These are phyloP conservation scores for Indicator maculatus DNA, from an alignment of 2,113 vertebrate genomes.

Conservation along the genomic window DNA sequence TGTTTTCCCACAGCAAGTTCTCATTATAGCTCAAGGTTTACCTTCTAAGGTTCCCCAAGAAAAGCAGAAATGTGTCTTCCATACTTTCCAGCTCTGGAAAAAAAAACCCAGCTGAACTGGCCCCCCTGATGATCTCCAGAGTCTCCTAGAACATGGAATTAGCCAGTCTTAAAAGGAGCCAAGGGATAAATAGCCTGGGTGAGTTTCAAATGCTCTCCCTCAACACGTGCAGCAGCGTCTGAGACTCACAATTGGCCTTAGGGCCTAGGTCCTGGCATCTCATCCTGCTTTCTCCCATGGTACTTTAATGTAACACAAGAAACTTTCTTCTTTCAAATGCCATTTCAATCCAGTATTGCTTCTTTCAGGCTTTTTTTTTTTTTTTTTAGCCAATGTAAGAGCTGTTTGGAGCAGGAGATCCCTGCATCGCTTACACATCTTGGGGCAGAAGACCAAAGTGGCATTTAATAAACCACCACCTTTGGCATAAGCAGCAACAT, in stretches of 20 bases:
- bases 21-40: slow-evolving; percentile 4
- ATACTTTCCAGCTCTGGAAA: neutral
- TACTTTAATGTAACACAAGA: neutral
- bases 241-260: neutral
- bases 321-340: neutral
- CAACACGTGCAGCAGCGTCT: neutral
- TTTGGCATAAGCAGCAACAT: slow-evolving; percentile 56
- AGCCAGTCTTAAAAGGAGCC: neutral
- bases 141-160: neutral
- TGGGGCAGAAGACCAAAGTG: slow-evolving; percentile 28
- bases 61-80: neutral
- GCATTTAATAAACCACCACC: slow-evolving; percentile 46
- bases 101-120: neutral
- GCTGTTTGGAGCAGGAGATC: neutral
- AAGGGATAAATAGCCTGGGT: neutral
- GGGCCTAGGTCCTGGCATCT: neutral
- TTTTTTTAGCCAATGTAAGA: slow-evolving; percentile 2
- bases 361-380: neutral
- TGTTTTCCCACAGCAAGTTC: slow-evolving; percentile 16
- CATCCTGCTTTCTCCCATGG: neutral
- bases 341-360: neutral
- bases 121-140: neutral
- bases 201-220: neutral
- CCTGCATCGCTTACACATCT: neutral
- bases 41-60: slow-evolving; percentile 1